These are phyloP conservation scores for Campoletis sonorensis DNA, from an alignment of 1,140 invertebrate genomes.

Conservation along the genomic window DNA sequence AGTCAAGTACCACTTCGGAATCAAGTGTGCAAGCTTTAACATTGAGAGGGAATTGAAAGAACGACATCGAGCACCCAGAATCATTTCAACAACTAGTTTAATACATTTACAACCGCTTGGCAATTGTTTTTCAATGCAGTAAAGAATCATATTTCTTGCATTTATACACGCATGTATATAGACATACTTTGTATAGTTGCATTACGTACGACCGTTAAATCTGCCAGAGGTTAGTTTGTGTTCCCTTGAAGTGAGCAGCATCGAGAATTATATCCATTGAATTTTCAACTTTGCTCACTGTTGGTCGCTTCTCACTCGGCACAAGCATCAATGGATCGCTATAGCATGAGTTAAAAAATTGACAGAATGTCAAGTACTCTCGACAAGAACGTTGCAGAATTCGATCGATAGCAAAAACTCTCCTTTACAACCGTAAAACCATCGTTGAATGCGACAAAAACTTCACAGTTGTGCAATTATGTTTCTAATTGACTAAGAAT, in stretches of 20 bases:
- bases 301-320: neutral
- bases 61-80: conserved; percentile 26
- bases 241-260: conserved; percentile 12
- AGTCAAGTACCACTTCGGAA: conserved; percentile 34
- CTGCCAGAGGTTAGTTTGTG: conserved; percentile 20
- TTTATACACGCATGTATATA: neutral
- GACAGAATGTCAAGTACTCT: conserved; percentile 28
- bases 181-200: neutral
- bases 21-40: conserved; percentile 44
- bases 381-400: conserved; percentile 14
- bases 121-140: conserved; percentile 54
- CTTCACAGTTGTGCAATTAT: conserved; percentile 13
- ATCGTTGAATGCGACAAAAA: neutral
- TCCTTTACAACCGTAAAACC: neutral
- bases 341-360: neutral
- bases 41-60: conserved; percentile 44
- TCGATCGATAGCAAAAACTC: neutral
- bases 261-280: conserved; percentile 13
- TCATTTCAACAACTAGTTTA: conserved; percentile 47
- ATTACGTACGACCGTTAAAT: conserved; percentile 38
- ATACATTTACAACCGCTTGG: conserved; percentile 58
- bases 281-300: neutral
- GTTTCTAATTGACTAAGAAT: neutral
- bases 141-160: neutral
- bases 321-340: neutral